phyloP scores from a whole-genome alignment of 2,113 vertebrate genomes.

The Uria aalge region DNA sequence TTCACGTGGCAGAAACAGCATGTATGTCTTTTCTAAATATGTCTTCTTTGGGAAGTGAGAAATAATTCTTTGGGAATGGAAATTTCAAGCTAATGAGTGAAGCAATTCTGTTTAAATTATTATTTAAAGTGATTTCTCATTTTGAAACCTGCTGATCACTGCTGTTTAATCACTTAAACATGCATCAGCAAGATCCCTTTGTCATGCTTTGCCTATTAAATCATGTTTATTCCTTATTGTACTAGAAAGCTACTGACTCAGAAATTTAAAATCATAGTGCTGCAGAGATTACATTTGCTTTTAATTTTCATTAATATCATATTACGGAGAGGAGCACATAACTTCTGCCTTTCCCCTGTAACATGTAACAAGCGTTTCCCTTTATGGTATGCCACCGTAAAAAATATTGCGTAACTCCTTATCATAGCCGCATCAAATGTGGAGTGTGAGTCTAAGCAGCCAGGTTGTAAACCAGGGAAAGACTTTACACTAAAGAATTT shows the following conservation, averaged over 20 bases:
- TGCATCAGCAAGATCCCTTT: not conserved
- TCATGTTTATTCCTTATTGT: not conserved
- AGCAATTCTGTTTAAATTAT: not conserved
- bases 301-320: not conserved
- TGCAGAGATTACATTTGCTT: not conserved
- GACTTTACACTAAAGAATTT: constrained; percentile 12
- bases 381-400: not conserved
- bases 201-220: not conserved
- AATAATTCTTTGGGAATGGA: not conserved
- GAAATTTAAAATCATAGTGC: not conserved
- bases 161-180: not conserved
- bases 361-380: not conserved
- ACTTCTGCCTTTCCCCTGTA: not conserved
- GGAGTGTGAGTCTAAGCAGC: not conserved
- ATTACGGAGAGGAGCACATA: not conserved
- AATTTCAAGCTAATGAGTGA: not conserved
- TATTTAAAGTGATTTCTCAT: not conserved
- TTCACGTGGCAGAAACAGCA: not conserved
- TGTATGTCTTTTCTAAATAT: not conserved
- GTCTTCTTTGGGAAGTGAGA: not conserved
- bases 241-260: not conserved
- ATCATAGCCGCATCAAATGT: not conserved
- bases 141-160: not conserved
- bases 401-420: not conserved
- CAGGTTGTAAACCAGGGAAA: constrained; percentile 6